Percentiles rank a stretch among this genome's conserved stretches.
phyloP scores from a whole-genome alignment of 2,113 vertebrate species.

The Rana temporaria region DNA sequence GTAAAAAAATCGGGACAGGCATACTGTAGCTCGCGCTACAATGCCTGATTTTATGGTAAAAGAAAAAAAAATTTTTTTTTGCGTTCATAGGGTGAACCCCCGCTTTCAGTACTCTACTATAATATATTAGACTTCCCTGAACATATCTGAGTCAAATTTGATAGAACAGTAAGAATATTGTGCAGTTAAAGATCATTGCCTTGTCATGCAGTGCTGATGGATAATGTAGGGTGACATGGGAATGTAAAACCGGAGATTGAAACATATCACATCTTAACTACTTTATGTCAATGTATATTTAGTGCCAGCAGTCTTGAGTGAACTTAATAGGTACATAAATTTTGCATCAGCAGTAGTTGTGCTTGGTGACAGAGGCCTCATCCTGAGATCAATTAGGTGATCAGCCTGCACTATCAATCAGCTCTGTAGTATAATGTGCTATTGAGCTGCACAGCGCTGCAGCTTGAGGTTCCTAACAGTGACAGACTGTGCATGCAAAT shows the following conservation, averaged over 20 bases:
- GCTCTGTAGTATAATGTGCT: background rate
- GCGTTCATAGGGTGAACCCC: too few relatives aligned
- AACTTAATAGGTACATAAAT: conserved; percentile 20
- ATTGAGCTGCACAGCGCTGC: background rate
- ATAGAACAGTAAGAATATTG: background rate
- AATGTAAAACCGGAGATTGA: background rate
- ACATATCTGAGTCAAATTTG: background rate
- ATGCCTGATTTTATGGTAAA: too few relatives aligned
- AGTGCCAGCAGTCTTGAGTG: background rate
- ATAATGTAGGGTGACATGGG: background rate
- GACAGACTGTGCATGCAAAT: conserved; percentile 25
- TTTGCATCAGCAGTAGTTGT: background rate
- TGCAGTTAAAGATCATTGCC: background rate
- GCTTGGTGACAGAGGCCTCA: conserved; percentile 7
- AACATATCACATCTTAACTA: background rate
- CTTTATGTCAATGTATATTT: background rate
- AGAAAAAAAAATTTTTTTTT: too few relatives aligned
- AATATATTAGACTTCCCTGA: background rate
- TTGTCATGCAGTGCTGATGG: background rate
- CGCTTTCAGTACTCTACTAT: background rate
- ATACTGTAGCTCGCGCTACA: too few relatives aligned
- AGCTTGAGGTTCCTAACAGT: background rate
- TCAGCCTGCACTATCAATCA: conserved; percentile 39
- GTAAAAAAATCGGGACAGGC: too few relatives aligned
- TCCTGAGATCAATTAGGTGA: conserved; percentile 20